phyloP scores from a whole-genome alignment of 1,140 invertebrate species.

The Alviniconcha marisindica region DNA sequence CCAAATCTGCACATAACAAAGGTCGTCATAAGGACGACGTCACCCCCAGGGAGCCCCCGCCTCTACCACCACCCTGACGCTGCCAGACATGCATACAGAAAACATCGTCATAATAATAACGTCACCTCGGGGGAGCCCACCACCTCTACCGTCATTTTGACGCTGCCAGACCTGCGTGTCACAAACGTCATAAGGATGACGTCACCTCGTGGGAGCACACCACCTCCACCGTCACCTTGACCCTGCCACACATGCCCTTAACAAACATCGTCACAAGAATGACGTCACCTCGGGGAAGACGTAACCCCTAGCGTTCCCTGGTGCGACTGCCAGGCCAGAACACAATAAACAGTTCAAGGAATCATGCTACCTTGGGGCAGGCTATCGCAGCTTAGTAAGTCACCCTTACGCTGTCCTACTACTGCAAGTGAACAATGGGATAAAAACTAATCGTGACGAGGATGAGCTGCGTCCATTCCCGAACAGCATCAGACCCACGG shows the following conservation, averaged over 20 bases:
- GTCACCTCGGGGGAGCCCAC: not conserved
- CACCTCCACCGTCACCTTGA: slow-evolving; percentile 11
- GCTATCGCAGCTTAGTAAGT: not conserved
- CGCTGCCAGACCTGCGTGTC: not conserved
- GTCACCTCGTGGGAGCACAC: not conserved
- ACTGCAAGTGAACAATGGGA: too few relatives aligned
- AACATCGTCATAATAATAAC: too few relatives aligned
- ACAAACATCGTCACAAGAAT: too few relatives aligned
- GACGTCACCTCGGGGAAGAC: not conserved
- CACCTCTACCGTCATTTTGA: not conserved
- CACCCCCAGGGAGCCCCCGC: not conserved
- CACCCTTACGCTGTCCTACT: not conserved
- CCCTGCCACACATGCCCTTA: not conserved
- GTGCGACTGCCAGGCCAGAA: not conserved
- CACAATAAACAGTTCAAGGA: too few relatives aligned
- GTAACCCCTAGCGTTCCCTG: not conserved
- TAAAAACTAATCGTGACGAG: too few relatives aligned
- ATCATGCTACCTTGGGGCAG: not conserved
- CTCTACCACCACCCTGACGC: not conserved
- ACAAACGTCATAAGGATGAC: too few relatives aligned
- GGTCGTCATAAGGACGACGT: too few relatives aligned
- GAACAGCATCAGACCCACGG: too few relatives aligned
- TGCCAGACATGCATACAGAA: not conserved
- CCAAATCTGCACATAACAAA: too few relatives aligned
- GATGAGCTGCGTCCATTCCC: too few relatives aligned